Evolutionary conservation across 2,797 vertebrate genomes (phyloP), one percentile per base, ranked within the genome.

Genomic region (Decapterus maruadsi): DNA sequence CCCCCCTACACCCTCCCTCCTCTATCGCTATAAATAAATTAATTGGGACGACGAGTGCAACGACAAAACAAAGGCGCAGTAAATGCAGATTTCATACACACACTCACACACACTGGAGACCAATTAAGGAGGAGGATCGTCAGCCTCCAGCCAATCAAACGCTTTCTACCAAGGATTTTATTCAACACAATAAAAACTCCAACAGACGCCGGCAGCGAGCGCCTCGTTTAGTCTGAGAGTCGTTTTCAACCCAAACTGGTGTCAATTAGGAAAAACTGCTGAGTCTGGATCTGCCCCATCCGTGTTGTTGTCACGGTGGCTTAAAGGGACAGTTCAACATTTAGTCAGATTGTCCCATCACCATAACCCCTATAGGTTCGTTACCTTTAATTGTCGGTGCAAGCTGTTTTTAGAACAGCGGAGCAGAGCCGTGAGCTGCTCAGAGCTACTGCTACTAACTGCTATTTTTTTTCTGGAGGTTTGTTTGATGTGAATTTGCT

Each of bases 51-150:
- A 82, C 26, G 26, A 26, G 55, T 43, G 68, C 53, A 82, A 40
- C 45, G 82, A 57, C 79, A 62, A 81, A 79, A 26, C 76, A 78
- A 74, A 66, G 53, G 31, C 60, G 22, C 6, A 0, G 26, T 12
- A 40, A 57, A 83, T 88, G 75, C 79, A 78, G 78, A 83, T 81
- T 8, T 36, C 8, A 1, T 26, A 26, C 26, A 26, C 26, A 26
- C 26, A 26, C 26, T 26, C 26, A 26, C 60, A 48, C 26, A 26
- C 60, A 48, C 65, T 26, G 69, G 86, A 87, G 87, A 85, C 83
- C 72, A 85, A 84, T 87, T 86, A 89, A 55, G 54, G 75, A 72
- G 56, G 73, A 78, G 51, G 38, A 68, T 43, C 42, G 51, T 77
- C 72, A 77, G 54, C 31, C 70, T 31, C 69, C 45, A 4, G 0